Evolutionary conservation across 2,888 invertebrate genomes (phyloP).

Genomic region (Strigamia crassipes): DNA sequence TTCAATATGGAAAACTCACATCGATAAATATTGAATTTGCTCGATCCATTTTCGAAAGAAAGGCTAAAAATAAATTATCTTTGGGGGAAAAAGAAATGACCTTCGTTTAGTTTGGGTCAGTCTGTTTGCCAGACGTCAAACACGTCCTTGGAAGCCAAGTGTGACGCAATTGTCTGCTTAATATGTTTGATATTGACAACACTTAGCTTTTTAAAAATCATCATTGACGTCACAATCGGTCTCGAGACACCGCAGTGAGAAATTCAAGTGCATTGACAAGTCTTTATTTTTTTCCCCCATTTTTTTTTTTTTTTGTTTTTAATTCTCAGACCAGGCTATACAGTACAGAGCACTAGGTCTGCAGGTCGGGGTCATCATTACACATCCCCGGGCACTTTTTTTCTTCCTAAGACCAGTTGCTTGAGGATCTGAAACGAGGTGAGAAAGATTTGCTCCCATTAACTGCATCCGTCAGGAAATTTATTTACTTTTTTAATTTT

Average conservation of each 20-base stretch:
- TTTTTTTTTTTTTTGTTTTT: neutral
- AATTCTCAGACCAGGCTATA: neutral
- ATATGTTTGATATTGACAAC: neutral
- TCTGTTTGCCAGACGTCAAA: neutral
- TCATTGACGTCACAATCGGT: neutral
- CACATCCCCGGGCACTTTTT: neutral
- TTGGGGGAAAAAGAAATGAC: neutral
- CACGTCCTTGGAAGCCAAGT: neutral
- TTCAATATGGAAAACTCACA: neutral
- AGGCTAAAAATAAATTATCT: neutral
- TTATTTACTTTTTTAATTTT: neutral
- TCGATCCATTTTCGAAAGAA: neutral
- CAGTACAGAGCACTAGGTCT: conserved; percentile 21
- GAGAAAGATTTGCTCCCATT: conserved; percentile 16
- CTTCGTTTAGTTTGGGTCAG: neutral
- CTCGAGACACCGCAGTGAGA: neutral
- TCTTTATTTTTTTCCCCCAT: neutral
- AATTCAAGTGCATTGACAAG: neutral
- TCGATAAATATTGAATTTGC: neutral
- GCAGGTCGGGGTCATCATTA: conserved; percentile 16
- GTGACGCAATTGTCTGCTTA: neutral
- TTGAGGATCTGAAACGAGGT: neutral
- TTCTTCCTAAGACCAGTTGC: neutral
- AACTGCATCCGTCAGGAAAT: conserved; percentile 8
- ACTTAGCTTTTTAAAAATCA: neutral